phyloP scores from a whole-genome alignment of 1,140 invertebrate species.

The Odontomachus brunneus region DNA sequence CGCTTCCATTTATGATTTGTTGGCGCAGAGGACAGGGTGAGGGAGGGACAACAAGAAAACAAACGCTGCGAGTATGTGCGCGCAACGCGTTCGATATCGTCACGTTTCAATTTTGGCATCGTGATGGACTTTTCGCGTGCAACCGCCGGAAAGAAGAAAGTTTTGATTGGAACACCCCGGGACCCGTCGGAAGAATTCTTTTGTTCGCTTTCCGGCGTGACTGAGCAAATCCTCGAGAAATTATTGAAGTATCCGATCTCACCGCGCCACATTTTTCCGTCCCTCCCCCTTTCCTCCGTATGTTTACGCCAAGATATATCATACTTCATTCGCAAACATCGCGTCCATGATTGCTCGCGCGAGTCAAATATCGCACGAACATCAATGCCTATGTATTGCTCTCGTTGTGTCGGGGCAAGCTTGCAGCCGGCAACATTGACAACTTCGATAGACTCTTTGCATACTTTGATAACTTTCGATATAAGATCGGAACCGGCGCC shows the following conservation, averaged over 20 bases:
- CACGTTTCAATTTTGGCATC: conserved; percentile 78
- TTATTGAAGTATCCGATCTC: conserved; percentile 27
- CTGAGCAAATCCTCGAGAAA: conserved; percentile 57
- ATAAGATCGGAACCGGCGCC: neutral
- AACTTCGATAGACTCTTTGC: neutral
- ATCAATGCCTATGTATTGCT: neutral
- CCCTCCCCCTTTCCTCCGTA: too few species aligned
- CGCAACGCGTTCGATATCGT: conserved; percentile 64
- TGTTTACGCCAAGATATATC: neutral
- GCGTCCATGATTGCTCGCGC: neutral
- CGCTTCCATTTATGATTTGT: conserved; percentile 23
- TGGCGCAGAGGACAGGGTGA: too few species aligned
- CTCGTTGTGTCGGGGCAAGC: neutral
- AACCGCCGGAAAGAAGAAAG: conserved; percentile 61
- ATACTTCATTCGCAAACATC: neutral
- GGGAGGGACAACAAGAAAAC: conserved; percentile 9
- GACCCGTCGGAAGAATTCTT: conserved; percentile 58
- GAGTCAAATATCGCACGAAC: neutral
- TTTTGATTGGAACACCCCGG: conserved; percentile 68
- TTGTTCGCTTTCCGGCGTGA: conserved; percentile 56
- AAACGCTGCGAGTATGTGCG: conserved; percentile 18
- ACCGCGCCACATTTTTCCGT: neutral
- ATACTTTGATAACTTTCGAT: neutral
- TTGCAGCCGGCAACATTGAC: neutral
- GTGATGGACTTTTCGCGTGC: conserved; percentile 74